Evolutionary conservation across 1,140 invertebrate genomes (phyloP), one percentile per base, ranked within the genome.

Genomic region (Solenopsis invicta): DNA sequence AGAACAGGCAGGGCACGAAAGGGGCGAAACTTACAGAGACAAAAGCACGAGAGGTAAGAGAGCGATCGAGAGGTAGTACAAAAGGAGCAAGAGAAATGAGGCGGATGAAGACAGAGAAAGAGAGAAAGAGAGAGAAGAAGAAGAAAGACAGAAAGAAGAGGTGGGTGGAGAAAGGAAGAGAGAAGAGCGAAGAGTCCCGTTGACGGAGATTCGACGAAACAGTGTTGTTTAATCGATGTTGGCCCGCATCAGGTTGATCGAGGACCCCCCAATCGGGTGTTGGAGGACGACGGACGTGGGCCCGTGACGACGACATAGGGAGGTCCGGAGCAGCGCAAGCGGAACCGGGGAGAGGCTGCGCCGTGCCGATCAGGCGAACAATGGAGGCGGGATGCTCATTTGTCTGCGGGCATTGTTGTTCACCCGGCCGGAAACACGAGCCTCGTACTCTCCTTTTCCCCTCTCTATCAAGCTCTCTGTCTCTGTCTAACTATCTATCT

Each of bases 321-420:
- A 62, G 88, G 80, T 84, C 69, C 69, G 75, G 82, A 66, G 64
- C 24, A 81, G 87, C 80, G 67, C 80, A 82, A 87, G 82, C 87
- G 92, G 88, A 90, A 88, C 66, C 88, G 90, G 85, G 76, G 88
- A 92, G 87, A 91, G 86, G 88, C 90, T 92, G 87, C 75, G 88
- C 88, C 90, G 92, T 94, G 92, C 93, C 93, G 92, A 94, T 94
- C 91, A 91, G 93, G 90, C 92, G 93, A 95, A 95, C 94, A 95
- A 95, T 95, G 93, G 92, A 95, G 94, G 94, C 94, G 94, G 95
- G 94, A 95, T 95, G 95, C 94, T 95, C 95, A 95, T 95, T 95
- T 95, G 95, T 95, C 94, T 95, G 94, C 93, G 92, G 92, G 94
- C 93, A 95, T 95, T 95, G 94, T 95, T 95, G 94, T 92, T 93